phyloP scores from a whole-genome alignment of 2,888 invertebrate species.

The Brenthis daphne region DNA sequence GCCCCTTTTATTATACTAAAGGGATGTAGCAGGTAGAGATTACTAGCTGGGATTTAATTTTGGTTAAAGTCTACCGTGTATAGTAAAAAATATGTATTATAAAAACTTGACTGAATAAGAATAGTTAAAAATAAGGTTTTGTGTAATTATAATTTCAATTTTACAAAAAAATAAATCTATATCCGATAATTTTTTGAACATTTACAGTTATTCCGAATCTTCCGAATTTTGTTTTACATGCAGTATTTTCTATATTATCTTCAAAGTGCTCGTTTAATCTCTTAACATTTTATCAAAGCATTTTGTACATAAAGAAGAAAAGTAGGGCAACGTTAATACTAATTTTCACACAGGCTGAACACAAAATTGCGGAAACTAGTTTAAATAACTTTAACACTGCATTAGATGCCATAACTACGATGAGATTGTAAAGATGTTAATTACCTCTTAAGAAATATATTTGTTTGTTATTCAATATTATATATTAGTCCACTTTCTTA shows the following conservation, averaged over 20 bases:
- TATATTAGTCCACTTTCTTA: conserved; percentile 24
- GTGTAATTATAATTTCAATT: too few species aligned
- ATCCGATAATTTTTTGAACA: too few species aligned
- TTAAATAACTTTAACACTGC: conserved; percentile 10
- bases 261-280: neutral
- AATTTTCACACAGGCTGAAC: conserved; percentile 21
- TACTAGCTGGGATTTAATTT: too few species aligned
- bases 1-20: too few species aligned
- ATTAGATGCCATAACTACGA: conserved; percentile 16
- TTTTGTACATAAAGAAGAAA: conserved; percentile 21
- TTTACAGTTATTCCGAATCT: too few species aligned
- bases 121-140: too few species aligned
- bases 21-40: too few species aligned
- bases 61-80: too few species aligned
- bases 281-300: neutral
- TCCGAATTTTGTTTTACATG: too few species aligned
- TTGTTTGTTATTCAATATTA: conserved; percentile 21
- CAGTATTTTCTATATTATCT: neutral
- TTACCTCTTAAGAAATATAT: conserved; percentile 25
- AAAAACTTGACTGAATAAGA: too few species aligned
- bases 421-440: conserved; percentile 21
- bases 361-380: conserved; percentile 29
- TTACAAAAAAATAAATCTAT: too few species aligned
- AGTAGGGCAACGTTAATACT: conserved; percentile 20
- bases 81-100: too few species aligned